Conservation (phyloP, 2,888 invertebrate species). For the Eristalis arbustorum region DNA sequence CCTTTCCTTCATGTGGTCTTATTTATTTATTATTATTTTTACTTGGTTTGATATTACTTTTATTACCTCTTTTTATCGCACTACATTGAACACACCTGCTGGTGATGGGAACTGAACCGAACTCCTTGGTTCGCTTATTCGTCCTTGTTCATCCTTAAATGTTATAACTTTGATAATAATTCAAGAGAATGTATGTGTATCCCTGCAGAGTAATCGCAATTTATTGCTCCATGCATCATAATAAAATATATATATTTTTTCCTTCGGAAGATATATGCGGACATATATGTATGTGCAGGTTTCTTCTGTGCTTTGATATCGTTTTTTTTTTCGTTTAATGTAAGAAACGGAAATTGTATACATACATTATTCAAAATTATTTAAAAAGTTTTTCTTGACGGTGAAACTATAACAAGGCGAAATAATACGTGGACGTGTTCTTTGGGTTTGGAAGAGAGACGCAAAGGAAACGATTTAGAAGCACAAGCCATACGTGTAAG, state of each 20-base stretch:
- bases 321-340: constrained; percentile 37
- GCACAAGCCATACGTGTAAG: not conserved
- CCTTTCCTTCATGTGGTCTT: not conserved
- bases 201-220: constrained; percentile 59
- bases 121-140: constrained; percentile 33
- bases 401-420: constrained; percentile 31
- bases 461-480: not conserved
- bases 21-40: constrained; percentile 23
- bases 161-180: constrained; percentile 69
- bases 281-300: constrained; percentile 5
- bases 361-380: constrained; percentile 66
- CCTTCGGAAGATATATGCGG: not conserved
- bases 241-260: constrained; percentile 58
- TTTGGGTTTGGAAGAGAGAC: not conserved
- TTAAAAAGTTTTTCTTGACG: constrained; percentile 56
- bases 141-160: constrained; percentile 57
- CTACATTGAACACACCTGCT: constrained; percentile 60
- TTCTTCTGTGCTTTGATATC: constrained; percentile 6
- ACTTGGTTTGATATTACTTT: constrained; percentile 1
- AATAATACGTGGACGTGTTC: constrained; percentile 25
- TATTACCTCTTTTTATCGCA: constrained; percentile 28
- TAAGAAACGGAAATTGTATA: constrained; percentile 37
- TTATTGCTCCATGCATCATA: constrained; percentile 69
- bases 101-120: constrained; percentile 8
- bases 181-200: constrained; percentile 55